Percentiles rank a stretch among this genome's conserved stretches.
Conservation (phyloP, 2,797 vertebrate species). For the Etheostoma perlongum region DNA sequence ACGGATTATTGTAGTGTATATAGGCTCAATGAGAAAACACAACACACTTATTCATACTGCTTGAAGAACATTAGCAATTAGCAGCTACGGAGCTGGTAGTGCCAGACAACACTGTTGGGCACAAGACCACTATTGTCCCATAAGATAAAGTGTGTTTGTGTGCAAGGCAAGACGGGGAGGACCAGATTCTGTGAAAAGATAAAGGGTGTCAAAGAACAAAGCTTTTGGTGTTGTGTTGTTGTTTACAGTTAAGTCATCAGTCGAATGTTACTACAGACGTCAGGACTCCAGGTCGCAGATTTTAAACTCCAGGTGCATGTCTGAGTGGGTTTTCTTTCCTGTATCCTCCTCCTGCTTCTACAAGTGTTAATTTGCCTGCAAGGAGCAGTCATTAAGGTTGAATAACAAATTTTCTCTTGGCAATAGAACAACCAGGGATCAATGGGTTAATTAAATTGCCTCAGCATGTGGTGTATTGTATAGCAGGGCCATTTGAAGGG, state of each 20-base stretch:
- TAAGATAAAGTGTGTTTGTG: constrained; percentile 89
- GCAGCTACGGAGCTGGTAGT: constrained; percentile 83
- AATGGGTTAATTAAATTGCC: constrained; percentile 84
- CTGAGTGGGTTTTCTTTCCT: constrained; percentile 50
- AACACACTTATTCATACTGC: constrained; percentile 40
- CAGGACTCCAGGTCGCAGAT: constrained; percentile 36
- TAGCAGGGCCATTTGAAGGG: constrained; percentile 67
- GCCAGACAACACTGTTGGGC: constrained; percentile 85
- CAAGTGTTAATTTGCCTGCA: constrained; percentile 82
- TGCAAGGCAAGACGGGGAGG: constrained; percentile 71
- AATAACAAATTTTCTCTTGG: constrained; percentile 78
- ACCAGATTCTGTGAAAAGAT: constrained; percentile 84
- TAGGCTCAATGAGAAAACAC: constrained; percentile 30
- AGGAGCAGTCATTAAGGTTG: constrained; percentile 80
- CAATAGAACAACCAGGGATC: constrained; percentile 77
- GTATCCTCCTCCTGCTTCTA: constrained; percentile 63
- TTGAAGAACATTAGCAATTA: constrained; percentile 58
- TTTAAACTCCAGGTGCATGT: constrained; percentile 42
- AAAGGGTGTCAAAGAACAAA: constrained; percentile 84
- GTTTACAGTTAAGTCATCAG: constrained; percentile 65
- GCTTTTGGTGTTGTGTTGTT: constrained; percentile 69
- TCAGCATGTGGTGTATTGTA: constrained; percentile 76
- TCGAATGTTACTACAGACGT: constrained; percentile 46
- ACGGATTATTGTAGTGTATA: constrained; percentile 24
- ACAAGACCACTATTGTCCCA: constrained; percentile 92